Base-by-base conservation (phyloP, 2,888 invertebrate genomes). In the Nudaria mundana region DNA sequence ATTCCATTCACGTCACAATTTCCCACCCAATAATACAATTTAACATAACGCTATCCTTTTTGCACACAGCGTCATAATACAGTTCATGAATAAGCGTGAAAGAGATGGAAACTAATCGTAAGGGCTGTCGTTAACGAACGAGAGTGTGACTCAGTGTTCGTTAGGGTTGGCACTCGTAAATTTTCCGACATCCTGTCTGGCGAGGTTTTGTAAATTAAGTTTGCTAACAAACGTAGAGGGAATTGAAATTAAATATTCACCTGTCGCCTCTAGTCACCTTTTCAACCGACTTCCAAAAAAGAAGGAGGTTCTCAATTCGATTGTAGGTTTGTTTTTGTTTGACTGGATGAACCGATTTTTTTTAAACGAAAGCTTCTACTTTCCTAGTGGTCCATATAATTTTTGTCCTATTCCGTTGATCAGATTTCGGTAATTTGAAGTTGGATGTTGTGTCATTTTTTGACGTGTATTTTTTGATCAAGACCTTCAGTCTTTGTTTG, bases 1-100 rank as follows among this genome's bases (percentile, higher is more conserved):
- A 77, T 76, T 74, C 71, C 36, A 52, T 52, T 53, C 70, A 68
- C 76, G 71, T 71, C 60, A 65, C 60, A 56, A 51, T 57, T 63
- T 67, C 58, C 67, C 62, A 50, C 62, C 54, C 57, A 33, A 48
- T 63, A 62, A 59, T 38, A 55, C 55, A 56, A 56, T 51, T 53
- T 48, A 41, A 44, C 36, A 32, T 61, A 48, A 45, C 39, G 26
- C 53, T 38, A 26, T 70, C 73, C 40, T 49, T 8, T 10, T 76
- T 56, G 14, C 28, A 14, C 64, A 0, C 34, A 44, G 20, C 13
- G 34, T 20, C 15, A 12, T 18, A 37, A 18, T 30, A 16, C 11
- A 39, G 50, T 40, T 50, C 41, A 64, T 67, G 63, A 69, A 68
- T 71, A 58, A 41, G 70, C 57, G 51, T 7, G 56, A 76, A 40